Percentiles rank a stretch among this genome's conserved stretches.
These are phyloP conservation scores for Maniola hyperantus DNA, from an alignment of 2,888 invertebrate genomes.

Conservation along the genomic window DNA sequence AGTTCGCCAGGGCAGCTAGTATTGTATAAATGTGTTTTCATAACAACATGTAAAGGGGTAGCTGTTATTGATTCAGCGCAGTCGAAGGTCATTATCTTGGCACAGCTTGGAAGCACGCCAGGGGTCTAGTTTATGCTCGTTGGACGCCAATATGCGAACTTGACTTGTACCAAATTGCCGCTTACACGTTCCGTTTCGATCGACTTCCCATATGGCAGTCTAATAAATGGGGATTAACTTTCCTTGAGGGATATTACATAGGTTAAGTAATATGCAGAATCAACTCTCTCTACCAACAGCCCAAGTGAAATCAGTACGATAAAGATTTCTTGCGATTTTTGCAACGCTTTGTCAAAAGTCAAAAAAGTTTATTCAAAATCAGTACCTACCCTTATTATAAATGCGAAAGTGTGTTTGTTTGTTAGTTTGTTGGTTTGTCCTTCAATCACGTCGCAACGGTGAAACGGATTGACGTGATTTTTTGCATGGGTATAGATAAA, in stretches of 20 bases:
- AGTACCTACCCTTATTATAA: too few species aligned
- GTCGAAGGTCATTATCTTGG: slow-evolving; percentile 21
- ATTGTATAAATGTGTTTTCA: neutral
- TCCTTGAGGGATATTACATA: slow-evolving; percentile 1
- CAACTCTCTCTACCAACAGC: neutral
- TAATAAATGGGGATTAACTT: slow-evolving; percentile 11
- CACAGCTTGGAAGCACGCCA: slow-evolving; percentile 12
- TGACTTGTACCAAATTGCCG: slow-evolving; percentile 15
- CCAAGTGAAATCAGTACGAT: too few species aligned
- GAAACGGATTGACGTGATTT: too few species aligned
- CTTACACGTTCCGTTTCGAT: slow-evolving; percentile 11
- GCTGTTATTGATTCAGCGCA: slow-evolving; percentile 12
- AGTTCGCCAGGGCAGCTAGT: too few species aligned
- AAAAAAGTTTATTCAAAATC: too few species aligned
- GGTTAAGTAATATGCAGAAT: neutral
- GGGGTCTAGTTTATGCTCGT: slow-evolving; percentile 13
- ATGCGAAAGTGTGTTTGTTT: too few species aligned
- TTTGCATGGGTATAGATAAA: too few species aligned
- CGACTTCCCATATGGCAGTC: slow-evolving; percentile 10
- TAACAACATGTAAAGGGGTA: slow-evolving; percentile 7
- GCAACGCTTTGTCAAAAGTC: too few species aligned
- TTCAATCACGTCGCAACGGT: too few species aligned
- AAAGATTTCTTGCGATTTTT: too few species aligned
- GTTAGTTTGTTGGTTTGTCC: too few species aligned
- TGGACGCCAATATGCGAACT: slow-evolving; percentile 13